Evolutionary conservation across 2,888 invertebrate species (phyloP).

Genomic region (Graphium colonna): DNA sequence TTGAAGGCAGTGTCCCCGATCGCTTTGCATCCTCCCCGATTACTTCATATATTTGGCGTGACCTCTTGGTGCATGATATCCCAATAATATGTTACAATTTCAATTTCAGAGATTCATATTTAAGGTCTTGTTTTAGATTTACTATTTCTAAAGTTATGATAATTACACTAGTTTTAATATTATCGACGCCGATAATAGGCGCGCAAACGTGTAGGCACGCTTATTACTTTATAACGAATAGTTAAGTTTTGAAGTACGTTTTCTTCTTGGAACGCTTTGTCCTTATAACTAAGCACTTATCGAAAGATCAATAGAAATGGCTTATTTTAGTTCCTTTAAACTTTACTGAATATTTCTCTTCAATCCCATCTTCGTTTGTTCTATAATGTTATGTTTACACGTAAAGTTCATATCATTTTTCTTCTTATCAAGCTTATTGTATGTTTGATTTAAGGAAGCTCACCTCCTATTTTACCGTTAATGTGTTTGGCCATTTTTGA

Average conservation of each 20-base stretch:
- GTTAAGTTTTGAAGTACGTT: conserved; percentile 38
- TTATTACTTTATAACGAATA: conserved; percentile 57
- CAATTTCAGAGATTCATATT: conserved; percentile 38
- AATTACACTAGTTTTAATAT: conserved; percentile 43
- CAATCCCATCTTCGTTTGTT: conserved; percentile 45
- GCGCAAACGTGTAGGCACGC: conserved; percentile 61
- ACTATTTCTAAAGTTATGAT: conserved; percentile 41
- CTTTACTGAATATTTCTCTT: conserved; percentile 42
- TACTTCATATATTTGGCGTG: conserved; percentile 76
- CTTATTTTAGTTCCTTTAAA: conserved; percentile 60
- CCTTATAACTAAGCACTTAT: conserved; percentile 59
- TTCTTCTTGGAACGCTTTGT: conserved; percentile 59
- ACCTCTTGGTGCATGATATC: conserved; percentile 79
- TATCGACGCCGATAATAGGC: conserved; percentile 46
- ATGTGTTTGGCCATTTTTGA: conserved; percentile 51
- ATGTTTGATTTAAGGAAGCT: conserved; percentile 8
- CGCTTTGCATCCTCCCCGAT: conserved; percentile 74
- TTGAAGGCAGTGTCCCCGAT: conserved; percentile 80
- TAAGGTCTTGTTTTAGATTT: conserved; percentile 39
- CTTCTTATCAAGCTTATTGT: conserved; percentile 18
- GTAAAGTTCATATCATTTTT: conserved; percentile 17
- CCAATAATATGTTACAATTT: conserved; percentile 55
- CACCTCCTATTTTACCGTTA: conserved; percentile 37
- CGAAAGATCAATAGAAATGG: conserved; percentile 59
- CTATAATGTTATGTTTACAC: conserved; percentile 31